Evolutionary conservation across 2,888 invertebrate genomes (phyloP), one percentile per base, ranked within the genome.

Genomic region (Carpatolechia fugitivella): DNA sequence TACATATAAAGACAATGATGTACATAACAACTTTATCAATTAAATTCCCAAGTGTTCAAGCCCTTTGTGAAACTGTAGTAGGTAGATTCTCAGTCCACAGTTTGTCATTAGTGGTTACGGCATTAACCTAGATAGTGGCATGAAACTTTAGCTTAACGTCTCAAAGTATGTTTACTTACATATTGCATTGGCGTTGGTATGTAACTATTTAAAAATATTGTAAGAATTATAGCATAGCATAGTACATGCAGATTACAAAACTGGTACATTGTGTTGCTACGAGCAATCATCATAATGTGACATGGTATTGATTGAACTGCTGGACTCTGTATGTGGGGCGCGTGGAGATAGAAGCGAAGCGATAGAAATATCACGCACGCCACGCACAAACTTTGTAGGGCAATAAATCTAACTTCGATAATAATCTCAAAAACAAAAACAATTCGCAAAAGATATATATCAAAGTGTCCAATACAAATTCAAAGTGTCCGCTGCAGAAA

Each of bases 221-320:
- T 30, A 6, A 24, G 35, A 35, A 24, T 24, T 24, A 24, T 4
- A 24, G 3, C 6, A 24, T 24, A 24, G 3, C 47, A 47, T 16
- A 58, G 56, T 30, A 44, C 29, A 24, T 36, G 3, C 24, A 52
- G 36, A 50, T 66, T 66, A 62, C 64, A 57, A 64, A 62, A 66
- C 56, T 54, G 41, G 51, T 29, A 59, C 62, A 63, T 66, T 62
- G 66, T 66, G 56, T 55, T 58, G 56, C 24, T 24, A 24, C 58
- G 44, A 51, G 58, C 49, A 54, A 53, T 55, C 53, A 53, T 55
- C 53, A 56, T 61, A 58, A 52, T 52, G 60, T 62, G 68, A 68
- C 68, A 62, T 57, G 67, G 62, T 62, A 64, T 67, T 64, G 63
- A 67, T 61, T 64, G 58, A 64, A 63, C 60, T 57, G 55, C 58